A percentile compares a stretch with the other conserved stretches of the same genome.
phyloP scores from a whole-genome alignment of 2,888 invertebrate species.

The Cerceris ruficornis region DNA sequence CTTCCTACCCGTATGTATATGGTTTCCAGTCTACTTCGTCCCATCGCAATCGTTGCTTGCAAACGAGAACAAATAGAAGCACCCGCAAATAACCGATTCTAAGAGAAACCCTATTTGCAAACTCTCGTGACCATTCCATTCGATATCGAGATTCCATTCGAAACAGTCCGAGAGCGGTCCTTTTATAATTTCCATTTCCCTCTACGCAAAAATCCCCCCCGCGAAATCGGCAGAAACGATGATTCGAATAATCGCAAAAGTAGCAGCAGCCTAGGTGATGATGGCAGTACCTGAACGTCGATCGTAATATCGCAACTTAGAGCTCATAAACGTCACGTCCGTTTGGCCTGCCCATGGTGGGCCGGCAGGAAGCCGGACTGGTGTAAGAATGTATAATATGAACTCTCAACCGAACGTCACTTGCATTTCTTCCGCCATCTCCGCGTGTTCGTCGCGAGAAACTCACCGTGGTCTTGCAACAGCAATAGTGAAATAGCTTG shows the following conservation, averaged over 20 bases:
- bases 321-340: slow-evolving; percentile 84
- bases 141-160: too few species aligned
- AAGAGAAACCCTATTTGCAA: too few species aligned
- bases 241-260: background rate
- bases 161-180: too few species aligned
- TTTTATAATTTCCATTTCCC: too few species aligned
- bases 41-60: too few species aligned
- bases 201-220: too few species aligned
- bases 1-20: too few species aligned
- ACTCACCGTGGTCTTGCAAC: slow-evolving; percentile 89
- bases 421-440: slow-evolving; percentile 82
- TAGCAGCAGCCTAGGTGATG: background rate
- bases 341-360: slow-evolving; percentile 80
- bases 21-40: too few species aligned
- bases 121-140: too few species aligned
- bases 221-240: too few species aligned
- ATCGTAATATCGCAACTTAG: slow-evolving; percentile 57
- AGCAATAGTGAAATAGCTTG: slow-evolving; percentile 90
- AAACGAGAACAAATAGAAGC: too few species aligned
- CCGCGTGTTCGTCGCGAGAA: slow-evolving; percentile 85
- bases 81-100: too few species aligned
- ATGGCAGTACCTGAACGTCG: background rate
- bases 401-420: slow-evolving; percentile 85
- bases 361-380: slow-evolving; percentile 82
- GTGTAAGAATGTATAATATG: slow-evolving; percentile 89